Conservation (phyloP, 2,888 invertebrate genomes). For the Ophion ellenae region DNA sequence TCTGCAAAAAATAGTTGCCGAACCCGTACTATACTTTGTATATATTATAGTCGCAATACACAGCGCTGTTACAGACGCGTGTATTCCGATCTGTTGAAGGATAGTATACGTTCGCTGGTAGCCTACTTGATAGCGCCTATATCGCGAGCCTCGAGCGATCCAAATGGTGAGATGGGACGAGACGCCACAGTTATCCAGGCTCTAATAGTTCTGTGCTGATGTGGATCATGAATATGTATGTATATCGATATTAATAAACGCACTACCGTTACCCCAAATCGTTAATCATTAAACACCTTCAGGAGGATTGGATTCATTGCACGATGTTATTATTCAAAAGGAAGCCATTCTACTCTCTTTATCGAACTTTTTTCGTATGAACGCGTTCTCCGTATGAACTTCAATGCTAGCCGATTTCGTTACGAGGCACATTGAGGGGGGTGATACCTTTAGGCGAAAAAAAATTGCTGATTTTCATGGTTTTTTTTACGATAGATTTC, state of each 20-base stretch:
- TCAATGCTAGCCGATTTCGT: too few relatives aligned
- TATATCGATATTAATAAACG: neutral
- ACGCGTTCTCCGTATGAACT: neutral
- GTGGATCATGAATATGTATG: slow-evolving; percentile 9
- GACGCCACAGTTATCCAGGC: slow-evolving; percentile 14
- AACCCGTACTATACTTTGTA: slow-evolving; percentile 32
- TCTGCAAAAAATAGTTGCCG: slow-evolving; percentile 13
- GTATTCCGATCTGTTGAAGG: slow-evolving; percentile 12
- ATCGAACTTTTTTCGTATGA: neutral
- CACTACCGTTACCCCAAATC: slow-evolving; percentile 36
- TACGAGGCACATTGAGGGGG: neutral
- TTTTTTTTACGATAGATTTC: too few relatives aligned
- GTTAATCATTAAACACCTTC: slow-evolving; percentile 25
- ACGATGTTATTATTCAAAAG: neutral
- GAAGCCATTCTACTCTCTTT: neutral
- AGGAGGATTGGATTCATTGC: neutral
- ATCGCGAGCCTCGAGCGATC: slow-evolving; percentile 40
- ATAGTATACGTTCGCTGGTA: slow-evolving; percentile 27
- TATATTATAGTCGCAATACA: slow-evolving; percentile 25
- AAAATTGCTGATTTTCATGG: too few relatives aligned
- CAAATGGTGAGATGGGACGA: slow-evolving; percentile 47
- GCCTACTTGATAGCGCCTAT: slow-evolving; percentile 69
- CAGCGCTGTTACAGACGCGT: slow-evolving; percentile 47
- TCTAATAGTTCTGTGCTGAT: slow-evolving; percentile 14
- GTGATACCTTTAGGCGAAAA: neutral